phyloP scores from a whole-genome alignment of 1,140 invertebrate genomes.

The Spodoptera litura region DNA sequence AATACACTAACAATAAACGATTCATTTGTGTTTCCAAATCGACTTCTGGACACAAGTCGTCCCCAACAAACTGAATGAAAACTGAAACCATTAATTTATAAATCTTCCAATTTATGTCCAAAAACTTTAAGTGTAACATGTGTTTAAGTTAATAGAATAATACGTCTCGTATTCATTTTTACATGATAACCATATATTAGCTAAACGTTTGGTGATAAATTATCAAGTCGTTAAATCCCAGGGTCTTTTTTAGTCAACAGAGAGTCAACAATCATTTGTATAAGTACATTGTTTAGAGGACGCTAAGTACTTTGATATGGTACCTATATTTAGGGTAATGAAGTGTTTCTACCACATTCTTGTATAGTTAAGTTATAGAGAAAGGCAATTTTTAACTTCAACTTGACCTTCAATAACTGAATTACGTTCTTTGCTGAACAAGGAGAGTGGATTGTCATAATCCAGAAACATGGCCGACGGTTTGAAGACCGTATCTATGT shows the following conservation, averaged over 20 bases:
- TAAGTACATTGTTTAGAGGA: conserved; percentile 8
- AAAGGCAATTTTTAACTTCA: no score
- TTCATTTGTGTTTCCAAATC: not conserved
- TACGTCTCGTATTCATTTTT: conserved; percentile 18
- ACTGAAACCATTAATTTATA: conserved; percentile 12
- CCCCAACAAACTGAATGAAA: not conserved
- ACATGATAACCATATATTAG: conserved; percentile 35
- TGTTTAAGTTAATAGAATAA: conserved; percentile 27
- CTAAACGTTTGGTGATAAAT: conserved; percentile 36
- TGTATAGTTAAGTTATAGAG: no score
- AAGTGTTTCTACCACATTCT: no score
- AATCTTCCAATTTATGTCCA: conserved; percentile 30
- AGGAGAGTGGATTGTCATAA: no score
- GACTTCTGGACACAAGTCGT: not conserved
- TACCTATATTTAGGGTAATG: no score
- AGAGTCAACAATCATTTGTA: not conserved
- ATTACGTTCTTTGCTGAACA: no score
- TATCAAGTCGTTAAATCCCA: not conserved
- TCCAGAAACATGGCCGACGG: no score
- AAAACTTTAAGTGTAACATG: conserved; percentile 24
- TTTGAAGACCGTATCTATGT: no score
- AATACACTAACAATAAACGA: conserved; percentile 11
- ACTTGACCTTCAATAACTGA: no score
- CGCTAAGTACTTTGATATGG: no score
- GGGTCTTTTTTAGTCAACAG: not conserved